A percentile compares a stretch with the other conserved stretches of the same genome.
phyloP scores from a whole-genome alignment of 1,140 invertebrate species.

The Helicoverpa zea region DNA sequence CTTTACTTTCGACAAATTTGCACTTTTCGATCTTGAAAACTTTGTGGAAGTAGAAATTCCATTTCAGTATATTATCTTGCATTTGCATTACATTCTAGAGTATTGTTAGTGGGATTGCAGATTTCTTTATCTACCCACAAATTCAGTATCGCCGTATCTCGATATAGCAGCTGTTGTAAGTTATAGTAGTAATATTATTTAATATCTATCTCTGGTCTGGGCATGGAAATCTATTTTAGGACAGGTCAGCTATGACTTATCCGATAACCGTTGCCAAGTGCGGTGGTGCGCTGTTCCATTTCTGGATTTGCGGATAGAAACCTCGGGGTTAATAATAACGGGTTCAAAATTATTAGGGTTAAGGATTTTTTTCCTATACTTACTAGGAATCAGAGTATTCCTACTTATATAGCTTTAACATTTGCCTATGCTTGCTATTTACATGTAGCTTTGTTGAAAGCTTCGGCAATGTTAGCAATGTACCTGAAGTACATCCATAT shows the following conservation, averaged over 20 bases:
- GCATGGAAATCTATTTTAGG: conserved; percentile 1
- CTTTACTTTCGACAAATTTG: neutral
- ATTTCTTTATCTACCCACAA: neutral
- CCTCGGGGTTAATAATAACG: too few species aligned
- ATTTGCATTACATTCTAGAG: neutral
- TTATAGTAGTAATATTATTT: conserved; percentile 36
- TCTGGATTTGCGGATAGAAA: too few species aligned
- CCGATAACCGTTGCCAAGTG: neutral
- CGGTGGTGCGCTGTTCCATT: neutral
- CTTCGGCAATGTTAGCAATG: neutral
- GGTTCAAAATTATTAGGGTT: too few species aligned
- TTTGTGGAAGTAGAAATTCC: conserved; percentile 18
- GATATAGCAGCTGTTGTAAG: conserved; percentile 26
- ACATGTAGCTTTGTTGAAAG: neutral
- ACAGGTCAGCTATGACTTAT: neutral
- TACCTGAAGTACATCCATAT: neutral
- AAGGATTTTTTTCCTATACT: too few species aligned
- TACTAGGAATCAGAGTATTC: too few species aligned
- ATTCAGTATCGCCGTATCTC: neutral
- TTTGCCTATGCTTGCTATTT: neutral
- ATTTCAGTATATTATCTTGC: neutral
- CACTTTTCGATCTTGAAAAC: neutral
- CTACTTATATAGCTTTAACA: too few species aligned
- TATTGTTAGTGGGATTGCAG: neutral
- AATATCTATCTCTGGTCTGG: neutral